Conservation (phyloP, 1,140 invertebrate species). For the Diplogasteroides magnus region DNA sequence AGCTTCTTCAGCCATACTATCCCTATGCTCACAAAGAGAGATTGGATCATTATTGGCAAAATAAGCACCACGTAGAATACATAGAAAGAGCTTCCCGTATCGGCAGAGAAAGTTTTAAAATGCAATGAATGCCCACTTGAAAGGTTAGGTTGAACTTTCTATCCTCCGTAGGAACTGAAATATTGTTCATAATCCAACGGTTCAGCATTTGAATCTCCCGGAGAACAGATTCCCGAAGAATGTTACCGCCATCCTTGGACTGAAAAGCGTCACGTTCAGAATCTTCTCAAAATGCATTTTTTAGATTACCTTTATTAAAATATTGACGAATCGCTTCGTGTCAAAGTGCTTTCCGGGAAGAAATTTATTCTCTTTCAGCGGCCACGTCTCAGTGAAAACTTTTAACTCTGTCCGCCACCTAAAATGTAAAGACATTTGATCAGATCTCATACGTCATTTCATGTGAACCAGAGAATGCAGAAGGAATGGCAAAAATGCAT, state of each 20-base stretch:
- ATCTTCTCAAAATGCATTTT: constrained; percentile 14
- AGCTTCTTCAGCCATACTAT: no score
- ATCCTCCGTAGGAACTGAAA: constrained; percentile 48
- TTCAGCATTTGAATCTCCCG: constrained; percentile 52
- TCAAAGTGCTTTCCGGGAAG: constrained; percentile 55
- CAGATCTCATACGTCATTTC: constrained; percentile 3
- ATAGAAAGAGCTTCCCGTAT: no score
- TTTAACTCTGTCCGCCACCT: constrained; percentile 51
- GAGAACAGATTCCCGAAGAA: constrained; percentile 46
- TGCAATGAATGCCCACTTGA: no score
- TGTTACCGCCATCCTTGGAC: constrained; percentile 40
- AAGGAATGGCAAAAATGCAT: no score
- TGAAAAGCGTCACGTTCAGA: not conserved
- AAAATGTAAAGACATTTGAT: constrained; percentile 25
- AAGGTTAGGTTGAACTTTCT: constrained; percentile 48
- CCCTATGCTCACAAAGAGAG: no score
- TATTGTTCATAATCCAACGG: constrained; percentile 48
- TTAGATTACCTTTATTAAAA: constrained; percentile 36
- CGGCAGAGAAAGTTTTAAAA: no score
- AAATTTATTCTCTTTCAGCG: constrained; percentile 55
- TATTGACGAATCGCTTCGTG: constrained; percentile 52
- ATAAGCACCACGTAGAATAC: no score
- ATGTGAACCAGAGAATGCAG: not conserved
- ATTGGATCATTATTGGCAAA: no score
- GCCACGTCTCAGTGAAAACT: constrained; percentile 50